Base-by-base conservation (phyloP, 2,888 invertebrate genomes). In the Caradrina kadenii region DNA sequence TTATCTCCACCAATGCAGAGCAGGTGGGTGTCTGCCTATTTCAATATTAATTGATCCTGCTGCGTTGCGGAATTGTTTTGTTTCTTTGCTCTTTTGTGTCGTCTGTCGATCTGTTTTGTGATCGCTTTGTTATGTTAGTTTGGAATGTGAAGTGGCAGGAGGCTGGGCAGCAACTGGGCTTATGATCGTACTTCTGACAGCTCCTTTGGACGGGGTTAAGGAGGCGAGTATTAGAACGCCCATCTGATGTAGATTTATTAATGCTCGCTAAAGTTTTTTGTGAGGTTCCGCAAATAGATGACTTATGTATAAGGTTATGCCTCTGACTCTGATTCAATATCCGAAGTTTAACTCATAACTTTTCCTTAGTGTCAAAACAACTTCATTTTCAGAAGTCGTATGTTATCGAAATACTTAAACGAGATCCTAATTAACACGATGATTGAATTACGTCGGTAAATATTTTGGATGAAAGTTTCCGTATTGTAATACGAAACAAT, bases 1-100 rank as follows among this genome's bases (percentile, higher is more conserved):
- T 91, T 90, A 92, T 91, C 89, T 90, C 80, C 65, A 73, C 82
- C 81, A 80, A 79, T 85, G 79, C 72, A 71, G 82, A 80, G 89
- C 92, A 93, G 92, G 93, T 93, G 91, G 93, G 92, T 90, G 92
- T 92, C 89, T 87, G 85, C 80, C 83, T 80, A 84, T 82, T 82
- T 82, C 86, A 87, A 88, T 92, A 92, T 93, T 92, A 93, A 93
- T 93, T 92, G 89, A 90, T 91, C 89, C 90, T 90, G 90, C 87
- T 85, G 79, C 85, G 82, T 86, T 86, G 86, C 87, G 73, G 85
- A 87, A 87, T 86, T 80, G 86, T 84, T 83, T 80, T 77, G 71
- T 85, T 70, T 79, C 80, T 78, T 66, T 69, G 45, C 53, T 80
- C 84, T 85, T 45, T 17, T 86, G 83, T 86, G 82, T 80, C 67